A percentile compares a stretch with the other conserved stretches of the same genome.
These are phyloP conservation scores for Volucella bombylans DNA, from an alignment of 2,888 invertebrate genomes.

Conservation along the genomic window DNA sequence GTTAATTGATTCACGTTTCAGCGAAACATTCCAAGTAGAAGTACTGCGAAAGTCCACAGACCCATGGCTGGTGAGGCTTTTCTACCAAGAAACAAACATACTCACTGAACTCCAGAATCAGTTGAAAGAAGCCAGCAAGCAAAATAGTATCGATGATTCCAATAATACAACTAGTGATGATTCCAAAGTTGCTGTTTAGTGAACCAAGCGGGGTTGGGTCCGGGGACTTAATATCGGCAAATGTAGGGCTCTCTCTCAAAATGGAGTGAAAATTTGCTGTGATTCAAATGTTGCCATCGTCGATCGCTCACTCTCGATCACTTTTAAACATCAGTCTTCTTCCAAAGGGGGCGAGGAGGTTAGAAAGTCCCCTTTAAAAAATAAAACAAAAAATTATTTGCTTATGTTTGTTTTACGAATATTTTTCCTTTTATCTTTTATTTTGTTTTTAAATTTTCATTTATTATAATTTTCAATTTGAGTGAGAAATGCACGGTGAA, in stretches of 20 bases:
- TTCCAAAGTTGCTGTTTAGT: constrained; percentile 39
- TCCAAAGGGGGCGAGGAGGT: constrained; percentile 23
- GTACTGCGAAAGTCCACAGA: constrained; percentile 64
- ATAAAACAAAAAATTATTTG: too few relatives aligned
- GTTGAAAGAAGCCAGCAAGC: constrained; percentile 59
- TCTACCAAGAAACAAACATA: constrained; percentile 80
- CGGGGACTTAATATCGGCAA: constrained; percentile 17
- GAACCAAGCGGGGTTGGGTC: constrained; percentile 9
- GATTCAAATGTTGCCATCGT: constrained; percentile 47
- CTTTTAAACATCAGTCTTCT: constrained; percentile 50
- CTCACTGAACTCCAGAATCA: constrained; percentile 77
- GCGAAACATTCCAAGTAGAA: constrained; percentile 81
- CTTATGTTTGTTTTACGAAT: too few relatives aligned
- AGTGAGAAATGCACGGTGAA: constrained; percentile 51
- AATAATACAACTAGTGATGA: constrained; percentile 4
- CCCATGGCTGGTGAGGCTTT: constrained; percentile 78
- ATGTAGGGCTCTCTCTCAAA: constrained; percentile 16
- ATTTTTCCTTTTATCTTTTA: constrained; percentile 26
- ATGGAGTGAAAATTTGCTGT: constrained; percentile 34
- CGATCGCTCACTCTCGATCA: constrained; percentile 59
- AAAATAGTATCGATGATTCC: constrained; percentile 48
- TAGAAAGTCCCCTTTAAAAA: constrained; percentile 39
- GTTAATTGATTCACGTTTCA: constrained; percentile 86
- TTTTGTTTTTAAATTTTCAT: constrained; percentile 38
- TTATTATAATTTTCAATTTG: constrained; percentile 36